Base-by-base conservation (phyloP, 1,140 invertebrate genomes). In the Dendrolimus punctatus region DNA sequence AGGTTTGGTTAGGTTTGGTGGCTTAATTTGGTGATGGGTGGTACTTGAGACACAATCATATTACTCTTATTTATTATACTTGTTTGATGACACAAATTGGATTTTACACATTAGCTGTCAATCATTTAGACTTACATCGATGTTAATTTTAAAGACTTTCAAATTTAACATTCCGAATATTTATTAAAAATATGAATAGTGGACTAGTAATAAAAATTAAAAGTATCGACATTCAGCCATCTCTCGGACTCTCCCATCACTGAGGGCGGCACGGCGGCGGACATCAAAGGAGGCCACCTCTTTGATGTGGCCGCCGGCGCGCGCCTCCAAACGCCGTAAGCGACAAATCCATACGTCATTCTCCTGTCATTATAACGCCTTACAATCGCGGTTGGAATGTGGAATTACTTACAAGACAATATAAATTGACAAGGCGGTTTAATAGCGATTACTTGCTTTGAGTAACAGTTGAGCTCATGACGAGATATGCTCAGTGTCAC, bases 281-380 rank as follows among this genome's bases (percentile, higher is more conserved):
- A 76, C 73, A 76, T 85, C 82, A 85, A 85, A 85, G 76, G 70
- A 73, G 82, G 59, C 82, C 82, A 85, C 82, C 82, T 83, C 82
- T 85, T 85, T 85, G 82, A 85, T 76, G 82, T 80, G 80, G 79
- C 80, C 82, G 82, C 60, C 68, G 82, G 82, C 82, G 79, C 82
- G 82, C 75, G 80, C 79, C 73, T 71, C 78, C 72, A 83, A 82
- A 85, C 72, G 82, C 82, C 82, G 70, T 85, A 85, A 85, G 82
- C 82, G 82, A 79, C 82, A 81, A 82, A 80, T 82, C 80, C 82
- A 85, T 85, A 85, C 82, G 82, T 85, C 82, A 85, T 85, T 79
- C 79, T 77, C 64, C 82, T 85, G 82, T 85, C 82, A 84, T 85
- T 85, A 85, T 84, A 77, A 82, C 80, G 80, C 79, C 74, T 81